Evolutionary conservation across 2,888 invertebrate genomes (phyloP).

Genomic region (Cremastinae sp.): DNA sequence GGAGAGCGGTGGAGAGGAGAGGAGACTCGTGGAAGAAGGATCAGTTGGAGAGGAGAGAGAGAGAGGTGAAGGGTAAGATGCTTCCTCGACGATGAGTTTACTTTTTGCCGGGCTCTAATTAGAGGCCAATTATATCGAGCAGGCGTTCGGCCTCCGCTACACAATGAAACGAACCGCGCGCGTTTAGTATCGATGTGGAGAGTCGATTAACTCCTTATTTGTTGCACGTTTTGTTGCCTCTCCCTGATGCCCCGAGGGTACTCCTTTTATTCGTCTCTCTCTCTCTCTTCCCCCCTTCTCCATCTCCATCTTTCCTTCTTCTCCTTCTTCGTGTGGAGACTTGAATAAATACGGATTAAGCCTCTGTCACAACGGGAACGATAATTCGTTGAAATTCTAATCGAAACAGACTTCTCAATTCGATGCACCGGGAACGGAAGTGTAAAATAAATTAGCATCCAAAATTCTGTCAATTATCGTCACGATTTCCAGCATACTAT

Average conservation of each 20-base stretch:
- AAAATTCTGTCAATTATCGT: too few species aligned
- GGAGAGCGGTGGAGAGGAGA: slow-evolving; percentile 24
- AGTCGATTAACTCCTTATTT: slow-evolving; percentile 75
- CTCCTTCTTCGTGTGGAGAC: slow-evolving; percentile 30
- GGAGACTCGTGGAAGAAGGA: slow-evolving; percentile 29
- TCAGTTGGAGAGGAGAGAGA: slow-evolving; percentile 32
- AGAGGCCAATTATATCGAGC: slow-evolving; percentile 77
- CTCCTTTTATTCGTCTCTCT: slow-evolving; percentile 9
- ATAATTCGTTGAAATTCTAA: not conserved
- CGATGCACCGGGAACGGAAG: too few species aligned
- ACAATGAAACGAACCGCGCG: slow-evolving; percentile 71
- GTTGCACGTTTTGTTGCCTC: slow-evolving; percentile 72
- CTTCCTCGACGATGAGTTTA: slow-evolving; percentile 63
- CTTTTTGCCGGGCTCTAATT: slow-evolving; percentile 71
- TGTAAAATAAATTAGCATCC: too few species aligned
- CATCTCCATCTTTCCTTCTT: slow-evolving; percentile 15
- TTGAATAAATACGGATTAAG: slow-evolving; percentile 72
- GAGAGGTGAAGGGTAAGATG: slow-evolving; percentile 42
- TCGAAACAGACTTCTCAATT: too few species aligned
- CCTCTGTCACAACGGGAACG: slow-evolving; percentile 61
- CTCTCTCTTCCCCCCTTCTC: slow-evolving; percentile 11
- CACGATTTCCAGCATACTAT: too few species aligned
- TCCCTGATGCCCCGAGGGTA: slow-evolving; percentile 64
- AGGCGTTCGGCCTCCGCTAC: slow-evolving; percentile 73
- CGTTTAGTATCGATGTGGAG: slow-evolving; percentile 74